Base-by-base conservation (phyloP, 2,797 vertebrate genomes). In the Tangara arthus region DNA sequence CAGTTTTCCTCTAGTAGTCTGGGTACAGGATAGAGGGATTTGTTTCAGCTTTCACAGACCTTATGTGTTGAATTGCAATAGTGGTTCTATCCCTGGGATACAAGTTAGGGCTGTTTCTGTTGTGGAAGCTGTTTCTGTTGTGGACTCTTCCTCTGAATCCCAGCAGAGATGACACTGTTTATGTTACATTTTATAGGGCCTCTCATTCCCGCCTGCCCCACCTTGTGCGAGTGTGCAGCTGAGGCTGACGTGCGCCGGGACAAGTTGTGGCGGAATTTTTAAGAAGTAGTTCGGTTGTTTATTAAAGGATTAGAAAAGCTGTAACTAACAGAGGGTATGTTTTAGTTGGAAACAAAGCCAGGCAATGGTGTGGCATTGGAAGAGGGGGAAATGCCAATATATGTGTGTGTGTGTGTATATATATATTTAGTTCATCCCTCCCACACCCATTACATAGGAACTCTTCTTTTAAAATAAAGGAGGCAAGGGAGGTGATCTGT, bases 231-330 rank as follows among this genome's bases (percentile, higher is more conserved):
- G 46, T 23, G 39, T 55, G 41, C 71, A 56, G 46, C 59, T 2
- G 3, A 68, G 26, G 46, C 15, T 87, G 46, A 75, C 0, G 0
- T 49, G 56, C 14, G 2, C 39, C 24, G 35, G 44, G 53, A 63
- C 65, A 89, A 85, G 69, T 20, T 56, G 34, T 65, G 65, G 71
- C 2, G 23, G 52, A 87, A 82, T 63, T 94, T 92, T 87, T 61
- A 71, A 76, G 59, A 86, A 79, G 42, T 27, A 60, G 80, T 93
- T 91, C 77, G 82, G 24, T 4, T 57, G 65, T 89, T 96, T 93
- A 73, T 76, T 87, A 81, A 86, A 93, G 56, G 60, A 70, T 87
- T 91, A 60, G 34, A 75, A 80, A 85, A 91, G 39, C 47, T 73
- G n/a, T 83, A 86, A 64, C 55, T 84, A 59, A 50, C 15, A 78